Evolutionary conservation across 2,888 invertebrate species (phyloP).

Genomic region (Drosophila conformis): DNA sequence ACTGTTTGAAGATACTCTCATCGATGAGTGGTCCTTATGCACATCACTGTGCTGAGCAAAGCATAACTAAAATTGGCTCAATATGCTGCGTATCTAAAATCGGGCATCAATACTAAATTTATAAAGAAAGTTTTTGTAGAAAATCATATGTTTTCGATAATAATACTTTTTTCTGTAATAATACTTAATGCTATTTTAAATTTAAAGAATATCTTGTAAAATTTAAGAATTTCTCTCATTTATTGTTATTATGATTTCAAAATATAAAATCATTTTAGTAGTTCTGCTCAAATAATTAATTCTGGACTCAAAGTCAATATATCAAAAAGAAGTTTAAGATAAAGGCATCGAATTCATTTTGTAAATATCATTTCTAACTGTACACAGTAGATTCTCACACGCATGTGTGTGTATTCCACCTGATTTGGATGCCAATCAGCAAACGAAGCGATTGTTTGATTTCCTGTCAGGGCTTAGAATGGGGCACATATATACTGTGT

Average conservation of each 20-base stretch:
- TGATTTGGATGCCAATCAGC: conserved; percentile 15
- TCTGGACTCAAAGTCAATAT: too few species aligned
- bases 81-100: not conserved
- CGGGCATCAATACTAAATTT: not conserved
- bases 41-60: not conserved
- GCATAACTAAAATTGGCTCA: not conserved
- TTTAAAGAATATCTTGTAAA: not conserved
- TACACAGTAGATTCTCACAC: not conserved
- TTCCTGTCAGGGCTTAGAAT: conserved; percentile 15
- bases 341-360: not conserved
- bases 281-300: not conserved
- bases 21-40: conserved; percentile 11
- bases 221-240: not conserved
- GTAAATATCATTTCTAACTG: not conserved
- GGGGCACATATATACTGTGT: not conserved
- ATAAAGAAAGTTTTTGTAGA: not conserved
- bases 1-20: not conserved
- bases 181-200: not conserved
- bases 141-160: not conserved
- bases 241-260: not conserved
- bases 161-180: not conserved
- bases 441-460: conserved; percentile 11
- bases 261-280: not conserved
- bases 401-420: too few species aligned
- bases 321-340: not conserved